Percentiles rank a stretch among this genome's conserved stretches.
Conservation (phyloP, 1,140 invertebrate species). For the Ceratina calcarata region DNA sequence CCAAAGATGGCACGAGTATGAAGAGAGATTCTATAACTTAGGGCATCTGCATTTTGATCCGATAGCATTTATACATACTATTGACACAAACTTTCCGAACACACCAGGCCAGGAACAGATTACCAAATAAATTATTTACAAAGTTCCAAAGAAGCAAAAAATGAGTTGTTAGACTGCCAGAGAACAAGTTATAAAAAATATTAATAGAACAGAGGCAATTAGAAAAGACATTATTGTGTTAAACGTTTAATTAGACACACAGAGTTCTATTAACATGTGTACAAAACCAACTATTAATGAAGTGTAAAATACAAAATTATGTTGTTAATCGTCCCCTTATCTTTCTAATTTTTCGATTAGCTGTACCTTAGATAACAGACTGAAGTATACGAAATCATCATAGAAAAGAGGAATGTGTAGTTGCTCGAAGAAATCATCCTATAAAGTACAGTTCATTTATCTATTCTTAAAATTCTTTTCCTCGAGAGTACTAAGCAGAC, state of each 20-base stretch:
- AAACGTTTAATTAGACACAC: constrained; percentile 36
- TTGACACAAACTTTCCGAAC: constrained; percentile 57
- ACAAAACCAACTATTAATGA: neutral
- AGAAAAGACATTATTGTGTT: neutral
- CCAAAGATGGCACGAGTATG: constrained; percentile 81
- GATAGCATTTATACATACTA: constrained; percentile 74
- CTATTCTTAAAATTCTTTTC: neutral
- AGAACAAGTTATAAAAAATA: too few relatives aligned
- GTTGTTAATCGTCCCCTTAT: too few relatives aligned
- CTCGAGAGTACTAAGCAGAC: too few relatives aligned
- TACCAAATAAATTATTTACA: constrained; percentile 39
- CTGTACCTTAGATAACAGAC: too few relatives aligned
- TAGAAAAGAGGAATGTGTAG: too few relatives aligned
- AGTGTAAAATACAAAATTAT: too few relatives aligned
- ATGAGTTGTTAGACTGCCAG: neutral
- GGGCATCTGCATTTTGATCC: constrained; percentile 74
- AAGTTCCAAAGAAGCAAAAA: neutral
- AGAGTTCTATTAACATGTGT: constrained; percentile 43
- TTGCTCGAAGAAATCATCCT: too few relatives aligned
- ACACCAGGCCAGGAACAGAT: constrained; percentile 1
- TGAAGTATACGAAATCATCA: too few relatives aligned
- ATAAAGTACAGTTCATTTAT: neutral
- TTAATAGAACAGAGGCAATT: too few relatives aligned
- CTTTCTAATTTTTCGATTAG: too few relatives aligned
- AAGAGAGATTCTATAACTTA: constrained; percentile 78